Evolutionary conservation across 2,113 vertebrate genomes (phyloP), one percentile per base, ranked within the genome.

Genomic region (Dasypus novemcinctus): DNA sequence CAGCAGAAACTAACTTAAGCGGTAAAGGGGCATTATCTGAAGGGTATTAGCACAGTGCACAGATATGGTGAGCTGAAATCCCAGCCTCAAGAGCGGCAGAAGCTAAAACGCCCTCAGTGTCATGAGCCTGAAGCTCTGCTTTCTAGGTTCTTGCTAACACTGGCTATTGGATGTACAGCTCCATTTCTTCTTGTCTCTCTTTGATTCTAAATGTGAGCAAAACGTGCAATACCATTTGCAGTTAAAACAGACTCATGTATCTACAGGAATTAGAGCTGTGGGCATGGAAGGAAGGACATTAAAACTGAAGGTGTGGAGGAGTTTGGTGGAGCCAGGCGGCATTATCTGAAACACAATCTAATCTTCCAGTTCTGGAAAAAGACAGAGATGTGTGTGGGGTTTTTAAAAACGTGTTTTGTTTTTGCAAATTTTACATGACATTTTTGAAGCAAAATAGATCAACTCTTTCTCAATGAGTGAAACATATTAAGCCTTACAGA

Each of bases 271-370:
- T 14, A 4, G 2, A 10, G 7, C 7, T 3, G 13, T 13, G 61
- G 14, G 15, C 7, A 0, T 1, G 4, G 27, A 52, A 4, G 38
- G 33, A 23, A 31, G 12, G 6, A 15, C 0, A 4, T 17, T 14
- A 14, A 29, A 6, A 38, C 25, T 59, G 81, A 43, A 31, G 66
- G 46, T 18, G 14, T 4, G 23, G 20, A 54, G 1, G 33, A 6
- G 4, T 21, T 33, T 1, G 7, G 9, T 21, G 17, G 23, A 33
- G 13, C 5, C 14, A 23, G 6, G 17, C 14, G 7, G 20, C 2
- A 4, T 17, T 57, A 43, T 36, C 33, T 27, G 12, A 31, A 52
- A 2, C 12, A 31, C 3, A 15, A 7, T 33, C 41, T 3, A 72
- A n/a, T 13, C 81, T n/a, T 68, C 11, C 23, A 15, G 25, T 5